Percentiles rank a stretch among this genome's conserved stretches.
phyloP scores from a whole-genome alignment of 2,113 vertebrate species.

The Cynopterus brachyotis region DNA sequence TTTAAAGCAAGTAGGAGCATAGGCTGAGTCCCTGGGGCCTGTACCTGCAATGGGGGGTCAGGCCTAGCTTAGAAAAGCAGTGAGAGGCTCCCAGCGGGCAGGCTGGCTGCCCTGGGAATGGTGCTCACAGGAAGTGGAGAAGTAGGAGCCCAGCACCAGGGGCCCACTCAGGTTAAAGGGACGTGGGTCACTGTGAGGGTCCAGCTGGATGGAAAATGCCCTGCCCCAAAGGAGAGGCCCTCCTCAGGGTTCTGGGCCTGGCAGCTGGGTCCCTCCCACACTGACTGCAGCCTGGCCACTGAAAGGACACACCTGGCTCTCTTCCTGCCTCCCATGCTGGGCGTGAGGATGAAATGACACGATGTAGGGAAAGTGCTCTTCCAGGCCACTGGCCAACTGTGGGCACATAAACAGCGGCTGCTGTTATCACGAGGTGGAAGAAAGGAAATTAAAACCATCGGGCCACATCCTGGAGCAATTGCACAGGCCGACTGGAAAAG shows the following conservation, averaged over 20 bases:
- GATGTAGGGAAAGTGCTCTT: not conserved
- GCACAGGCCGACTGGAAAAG: not conserved
- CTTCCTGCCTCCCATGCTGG: not conserved
- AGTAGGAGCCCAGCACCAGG: accelerated
- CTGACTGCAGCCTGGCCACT: not conserved
- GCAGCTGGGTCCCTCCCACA: not conserved
- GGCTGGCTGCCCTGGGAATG: accelerated
- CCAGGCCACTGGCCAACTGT: not conserved
- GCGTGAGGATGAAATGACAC: not conserved
- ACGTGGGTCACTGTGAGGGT: not conserved
- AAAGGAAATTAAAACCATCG: not conserved
- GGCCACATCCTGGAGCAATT: conserved; percentile 22
- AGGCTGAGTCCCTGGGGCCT: not conserved
- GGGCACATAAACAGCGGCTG: conserved; percentile 27
- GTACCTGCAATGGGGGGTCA: not conserved
- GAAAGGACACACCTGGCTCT: not conserved
- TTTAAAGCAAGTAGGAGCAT: not conserved
- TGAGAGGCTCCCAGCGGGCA: not conserved
- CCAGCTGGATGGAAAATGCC: not conserved
- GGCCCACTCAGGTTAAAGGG: not conserved
- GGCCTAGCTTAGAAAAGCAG: not conserved
- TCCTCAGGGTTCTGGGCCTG: not conserved
- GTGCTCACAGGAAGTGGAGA: not conserved
- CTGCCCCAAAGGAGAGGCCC: not conserved
- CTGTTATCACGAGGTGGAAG: not conserved